Base-by-base conservation (phyloP, 2,113 vertebrate species). In the Ptychochromis oligacanthus region DNA sequence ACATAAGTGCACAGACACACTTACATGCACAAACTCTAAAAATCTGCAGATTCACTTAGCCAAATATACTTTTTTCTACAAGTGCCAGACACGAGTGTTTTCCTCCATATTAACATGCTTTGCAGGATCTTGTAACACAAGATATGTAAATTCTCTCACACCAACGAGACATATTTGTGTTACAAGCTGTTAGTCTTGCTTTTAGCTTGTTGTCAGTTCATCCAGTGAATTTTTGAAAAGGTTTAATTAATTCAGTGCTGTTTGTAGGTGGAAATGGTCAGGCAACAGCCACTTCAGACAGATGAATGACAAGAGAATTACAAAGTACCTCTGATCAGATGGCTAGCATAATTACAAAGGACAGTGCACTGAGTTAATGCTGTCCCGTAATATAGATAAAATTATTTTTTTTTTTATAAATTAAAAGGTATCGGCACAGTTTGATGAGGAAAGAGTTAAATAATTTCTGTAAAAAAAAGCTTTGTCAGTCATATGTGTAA, bases 251-350 rank as follows among this genome's bases (percentile, higher is more conserved):
- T 77, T 18, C 31, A 40, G 70, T 46, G 8, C 34, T 52, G 43
- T 43, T 80, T 77, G 58, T 31, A 61, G 70, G 79, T 80, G 36
- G 72, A 60, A 72, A 67, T 72, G 28, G 46, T 54, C n/a, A 75
- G 15, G 46, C 24, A 57, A 10, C 56, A 65, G 64, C 49, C 36
- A 85, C 56, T 82, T 64, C 76, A 15, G 58, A 57, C 5, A 17
- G 9, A 46, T 78, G 60, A 86, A 74, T 81, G 67, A 79, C 52
- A 72, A 81, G 52, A 59, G 31, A 79, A 75, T 64, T 80, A 49
- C 60, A 82, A 61, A 75, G 75, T 52, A 52, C 20, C 28, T 40
- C 56, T 72, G 49, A 60, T 83, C 6, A 81, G 75, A 72, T 9
- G 34, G 40, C 56, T 43, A 28, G 36, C 61, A 13, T 57, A 38